phyloP scores from a whole-genome alignment of 2,888 invertebrate genomes.

The Lissonota sp. region DNA sequence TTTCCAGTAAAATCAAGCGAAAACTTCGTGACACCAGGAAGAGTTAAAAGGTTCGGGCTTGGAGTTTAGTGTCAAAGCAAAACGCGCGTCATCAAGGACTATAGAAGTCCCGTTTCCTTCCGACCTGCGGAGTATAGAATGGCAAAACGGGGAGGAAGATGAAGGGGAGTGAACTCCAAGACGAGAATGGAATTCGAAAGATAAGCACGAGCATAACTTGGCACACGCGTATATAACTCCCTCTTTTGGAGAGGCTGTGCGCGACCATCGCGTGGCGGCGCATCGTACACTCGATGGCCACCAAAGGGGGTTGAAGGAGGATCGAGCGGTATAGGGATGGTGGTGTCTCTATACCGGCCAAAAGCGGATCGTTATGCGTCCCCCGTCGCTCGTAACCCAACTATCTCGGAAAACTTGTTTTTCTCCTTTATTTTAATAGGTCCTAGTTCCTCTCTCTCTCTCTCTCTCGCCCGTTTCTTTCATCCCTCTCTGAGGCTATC shows the following conservation, averaged over 20 bases:
- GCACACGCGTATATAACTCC: constrained; percentile 70
- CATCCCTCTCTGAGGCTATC: constrained; percentile 55
- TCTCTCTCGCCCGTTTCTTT: constrained; percentile 24
- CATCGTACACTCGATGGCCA: constrained; percentile 62
- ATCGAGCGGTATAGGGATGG: neutral
- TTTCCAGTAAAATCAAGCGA: too few relatives aligned
- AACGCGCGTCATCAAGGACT: constrained; percentile 3
- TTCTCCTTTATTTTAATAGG: constrained; percentile 81
- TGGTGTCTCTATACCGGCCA: constrained; percentile 49
- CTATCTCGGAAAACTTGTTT: constrained; percentile 81
- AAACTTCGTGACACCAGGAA: constrained; percentile 25
- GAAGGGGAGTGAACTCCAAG: constrained; percentile 66
- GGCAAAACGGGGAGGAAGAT: too few relatives aligned
- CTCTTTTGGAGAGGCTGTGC: constrained; percentile 37
- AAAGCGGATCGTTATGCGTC: constrained; percentile 79
- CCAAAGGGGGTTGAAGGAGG: constrained; percentile 38
- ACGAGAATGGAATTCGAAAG: constrained; percentile 78
- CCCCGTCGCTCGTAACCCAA: constrained; percentile 82
- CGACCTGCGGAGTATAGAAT: too few relatives aligned
- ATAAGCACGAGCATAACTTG: constrained; percentile 81
- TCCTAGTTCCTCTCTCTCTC: constrained; percentile 67
- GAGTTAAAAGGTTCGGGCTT: constrained; percentile 39
- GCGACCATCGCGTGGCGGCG: constrained; percentile 9
- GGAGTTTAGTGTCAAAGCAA: constrained; percentile 20
- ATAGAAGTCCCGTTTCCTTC: neutral